Base-by-base conservation (phyloP, 2,888 invertebrate species). In the Tetanocera ferruginea region DNA sequence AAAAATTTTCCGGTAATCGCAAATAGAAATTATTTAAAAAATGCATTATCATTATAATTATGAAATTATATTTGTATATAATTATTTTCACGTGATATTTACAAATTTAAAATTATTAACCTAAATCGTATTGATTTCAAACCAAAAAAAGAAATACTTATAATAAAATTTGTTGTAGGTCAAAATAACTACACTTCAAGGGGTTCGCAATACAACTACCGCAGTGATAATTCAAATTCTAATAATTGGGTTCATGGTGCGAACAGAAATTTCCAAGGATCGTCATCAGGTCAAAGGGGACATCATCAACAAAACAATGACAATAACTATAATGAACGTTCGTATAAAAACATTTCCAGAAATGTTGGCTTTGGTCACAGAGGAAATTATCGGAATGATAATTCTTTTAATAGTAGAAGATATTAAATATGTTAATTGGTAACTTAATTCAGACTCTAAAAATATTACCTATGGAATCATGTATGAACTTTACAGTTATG, bases 191-290 rank as follows among this genome's bases (percentile, higher is more conserved):
- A 34, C 14, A 71, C 19, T 31, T 28, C 23, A 57, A 43, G 57
- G 9, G 23, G 23, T 74, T 25, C 43, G 9, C 62, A 25, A 9
- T 28, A 74, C 28, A 64, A 74, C 49, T 5, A 62, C 11, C 49
- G 17, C 11, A 19, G n/a, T 49, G 19, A n/a, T 5, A 70, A 70
- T 70, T 5, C 19, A 51, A 5, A 25, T 49, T 28, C n/a, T 9
- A 62, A 74, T n/a, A 74, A 74, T 51, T 74, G 62, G 60, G 62
- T 9, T 28, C 62, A 74, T 62, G 51, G 43, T 28, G 62, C 28
- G 9, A 62, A 28, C 49, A 43, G 37, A 43, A 43, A 64, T 34
- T 6, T 28, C 11, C 72, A 43, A 23, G 60, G 25, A n/a, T 1
- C 51, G 9, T 62, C 62, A 5, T 8, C 62, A 28, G 19, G n/a